These are phyloP conservation scores for Sebastes minor DNA, from an alignment of 2,797 vertebrate species.

Conservation along the genomic window DNA sequence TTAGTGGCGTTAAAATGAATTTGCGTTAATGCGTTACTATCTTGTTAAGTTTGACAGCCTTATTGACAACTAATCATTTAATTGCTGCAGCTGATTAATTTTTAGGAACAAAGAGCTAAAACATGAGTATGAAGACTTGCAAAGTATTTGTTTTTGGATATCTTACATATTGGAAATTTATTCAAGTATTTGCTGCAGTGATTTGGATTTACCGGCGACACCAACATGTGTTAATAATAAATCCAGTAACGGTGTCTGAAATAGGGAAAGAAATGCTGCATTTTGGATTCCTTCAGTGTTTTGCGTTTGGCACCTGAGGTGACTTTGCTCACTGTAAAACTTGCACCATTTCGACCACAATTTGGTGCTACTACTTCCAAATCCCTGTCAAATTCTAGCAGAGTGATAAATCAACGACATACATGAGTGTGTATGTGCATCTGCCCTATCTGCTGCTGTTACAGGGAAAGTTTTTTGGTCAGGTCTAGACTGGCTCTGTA, in stretches of 20 bases:
- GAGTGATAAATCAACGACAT: constrained; percentile 46
- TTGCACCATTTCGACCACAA: neutral
- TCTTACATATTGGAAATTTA: neutral
- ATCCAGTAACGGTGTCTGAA: neutral
- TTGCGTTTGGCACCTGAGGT: constrained; percentile 7
- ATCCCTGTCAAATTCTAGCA: constrained; percentile 31
- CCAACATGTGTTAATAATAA: neutral
- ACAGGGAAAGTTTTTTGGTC: constrained; percentile 79
- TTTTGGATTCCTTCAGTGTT: neutral
- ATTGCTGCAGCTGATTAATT: neutral
- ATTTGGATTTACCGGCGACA: neutral
- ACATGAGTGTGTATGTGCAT: constrained; percentile 27
- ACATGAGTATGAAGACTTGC: neutral
- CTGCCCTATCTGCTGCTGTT: constrained; percentile 61
- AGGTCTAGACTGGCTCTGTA: constrained; percentile 86
- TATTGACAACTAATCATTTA: too few species aligned
- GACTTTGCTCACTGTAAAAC: constrained; percentile 26
- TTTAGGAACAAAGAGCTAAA: neutral
- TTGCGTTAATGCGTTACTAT: too few species aligned
- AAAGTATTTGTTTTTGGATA: neutral
- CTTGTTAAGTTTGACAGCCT: too few species aligned
- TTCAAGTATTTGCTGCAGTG: neutral
- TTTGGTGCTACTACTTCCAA: constrained; percentile 32
- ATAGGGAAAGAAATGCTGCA: neutral
- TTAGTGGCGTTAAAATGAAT: too few species aligned